Percentiles rank a stretch among this genome's conserved stretches.
Conservation (phyloP, 2,888 invertebrate genomes). For the Drosophila fulvimacula region DNA sequence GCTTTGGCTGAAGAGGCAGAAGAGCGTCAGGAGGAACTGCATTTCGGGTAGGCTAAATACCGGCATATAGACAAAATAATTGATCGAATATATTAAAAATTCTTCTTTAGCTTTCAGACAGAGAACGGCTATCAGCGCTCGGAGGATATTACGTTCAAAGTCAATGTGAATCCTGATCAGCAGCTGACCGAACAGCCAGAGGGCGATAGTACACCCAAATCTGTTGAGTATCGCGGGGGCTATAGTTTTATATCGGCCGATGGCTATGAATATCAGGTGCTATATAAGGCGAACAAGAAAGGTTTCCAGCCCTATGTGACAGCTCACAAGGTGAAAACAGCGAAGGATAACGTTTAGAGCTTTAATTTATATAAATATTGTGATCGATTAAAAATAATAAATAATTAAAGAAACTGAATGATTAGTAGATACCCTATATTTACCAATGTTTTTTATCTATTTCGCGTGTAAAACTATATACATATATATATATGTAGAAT, state of each 20-base stretch:
- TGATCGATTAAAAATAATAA: constrained; percentile 40
- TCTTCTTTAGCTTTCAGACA: constrained; percentile 75
- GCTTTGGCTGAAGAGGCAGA: constrained; percentile 27
- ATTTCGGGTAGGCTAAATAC: constrained; percentile 70
- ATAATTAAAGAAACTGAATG: background rate
- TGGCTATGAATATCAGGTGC: constrained; percentile 86
- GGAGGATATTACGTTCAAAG: constrained; percentile 76
- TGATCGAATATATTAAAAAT: background rate
- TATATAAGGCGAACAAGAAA: constrained; percentile 87
- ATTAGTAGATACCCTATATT: constrained; percentile 3
- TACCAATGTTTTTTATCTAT: too few species aligned
- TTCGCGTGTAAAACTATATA: too few species aligned
- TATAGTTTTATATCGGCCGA: constrained; percentile 86
- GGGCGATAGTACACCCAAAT: constrained; percentile 42
- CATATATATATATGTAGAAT: too few species aligned
- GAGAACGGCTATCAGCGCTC: constrained; percentile 82
- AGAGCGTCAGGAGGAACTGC: constrained; percentile 57
- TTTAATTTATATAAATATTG: constrained; percentile 14
- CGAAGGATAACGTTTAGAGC: constrained; percentile 26
- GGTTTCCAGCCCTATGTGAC: constrained; percentile 86
- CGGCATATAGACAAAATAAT: background rate
- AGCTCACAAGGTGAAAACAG: constrained; percentile 75
- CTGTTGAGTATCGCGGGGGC: constrained; percentile 80
- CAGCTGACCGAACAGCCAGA: constrained; percentile 30
- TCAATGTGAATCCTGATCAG: constrained; percentile 30